phyloP scores from a whole-genome alignment of 2,113 vertebrate species.

The Vicugna pacos region DNA sequence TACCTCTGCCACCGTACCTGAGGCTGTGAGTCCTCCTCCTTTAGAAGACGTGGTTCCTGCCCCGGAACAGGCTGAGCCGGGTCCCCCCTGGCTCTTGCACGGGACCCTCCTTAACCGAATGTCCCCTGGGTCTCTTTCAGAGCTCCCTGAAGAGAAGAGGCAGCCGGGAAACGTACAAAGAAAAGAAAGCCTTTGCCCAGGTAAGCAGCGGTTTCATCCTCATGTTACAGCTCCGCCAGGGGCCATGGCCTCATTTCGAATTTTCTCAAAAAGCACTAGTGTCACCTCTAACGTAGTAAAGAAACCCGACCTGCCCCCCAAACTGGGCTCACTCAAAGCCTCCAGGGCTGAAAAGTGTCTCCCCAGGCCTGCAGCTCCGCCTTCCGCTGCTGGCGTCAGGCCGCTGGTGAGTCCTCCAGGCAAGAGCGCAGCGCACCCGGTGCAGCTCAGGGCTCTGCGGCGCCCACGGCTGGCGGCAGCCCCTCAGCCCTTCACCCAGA shows the following conservation, averaged over 20 bases:
- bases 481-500: neutral
- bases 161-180: conserved; percentile 95
- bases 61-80: neutral
- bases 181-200: conserved; percentile 95
- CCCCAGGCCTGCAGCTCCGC: neutral
- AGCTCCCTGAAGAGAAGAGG: conserved; percentile 95
- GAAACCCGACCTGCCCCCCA: conserved; percentile 50
- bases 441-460: conserved; percentile 41
- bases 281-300: conserved; percentile 48
- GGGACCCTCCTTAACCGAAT: conserved; percentile 67
- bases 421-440: conserved; percentile 71
- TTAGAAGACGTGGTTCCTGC: too few species aligned
- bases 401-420: conserved; percentile 47
- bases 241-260: neutral
- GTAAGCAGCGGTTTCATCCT: conserved; percentile 83
- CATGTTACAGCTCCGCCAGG: neutral
- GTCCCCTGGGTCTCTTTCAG: conserved; percentile 87
- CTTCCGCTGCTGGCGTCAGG: neutral
- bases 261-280: conserved; percentile 46
- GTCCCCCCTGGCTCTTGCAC: neutral
- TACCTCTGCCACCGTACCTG: neutral
- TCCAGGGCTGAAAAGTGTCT: conserved; percentile 51
- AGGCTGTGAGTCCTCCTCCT: neutral
- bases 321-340: conserved; percentile 54
- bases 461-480: conserved; percentile 40